phyloP scores from a whole-genome alignment of 64 coral and sea anemone species.

The Actinia equina region DNA sequence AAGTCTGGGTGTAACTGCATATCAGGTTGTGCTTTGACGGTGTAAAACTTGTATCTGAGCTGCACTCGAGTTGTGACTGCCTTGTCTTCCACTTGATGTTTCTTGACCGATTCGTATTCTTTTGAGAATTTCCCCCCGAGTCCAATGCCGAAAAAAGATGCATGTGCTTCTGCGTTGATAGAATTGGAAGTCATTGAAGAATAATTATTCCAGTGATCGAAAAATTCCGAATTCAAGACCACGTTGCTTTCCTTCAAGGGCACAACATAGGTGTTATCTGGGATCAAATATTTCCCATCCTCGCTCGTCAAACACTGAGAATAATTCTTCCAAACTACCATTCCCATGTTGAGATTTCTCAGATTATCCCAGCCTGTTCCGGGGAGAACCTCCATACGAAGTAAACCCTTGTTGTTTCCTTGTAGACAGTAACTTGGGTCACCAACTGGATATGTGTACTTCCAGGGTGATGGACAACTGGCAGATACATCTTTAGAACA shows the following conservation, averaged over 20 bases:
- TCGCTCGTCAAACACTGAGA: slow-evolving; percentile 68
- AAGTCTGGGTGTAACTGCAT: slow-evolving; percentile 71
- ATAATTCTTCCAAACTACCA: slow-evolving; percentile 72
- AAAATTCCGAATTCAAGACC: slow-evolving; percentile 51
- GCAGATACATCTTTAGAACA: slow-evolving; percentile 20
- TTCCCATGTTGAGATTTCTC: slow-evolving; percentile 75
- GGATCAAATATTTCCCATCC: slow-evolving; percentile 83
- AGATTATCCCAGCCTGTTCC: slow-evolving; percentile 90
- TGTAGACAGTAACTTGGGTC: slow-evolving; percentile 67
- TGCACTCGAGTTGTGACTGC: slow-evolving; percentile 81
- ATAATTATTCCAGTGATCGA: slow-evolving; percentile 85
- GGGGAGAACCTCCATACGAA: slow-evolving; percentile 81
- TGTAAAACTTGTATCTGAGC: slow-evolving; percentile 75
- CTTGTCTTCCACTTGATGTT: slow-evolving; percentile 87
- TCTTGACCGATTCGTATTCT: slow-evolving; percentile 73
- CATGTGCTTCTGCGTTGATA: slow-evolving; percentile 53
- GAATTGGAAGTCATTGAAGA: slow-evolving; percentile 70
- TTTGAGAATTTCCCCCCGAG: slow-evolving; percentile 65
- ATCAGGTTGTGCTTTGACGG: slow-evolving; percentile 50
- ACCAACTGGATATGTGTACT: slow-evolving; percentile 35
- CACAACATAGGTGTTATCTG: slow-evolving; percentile 53
- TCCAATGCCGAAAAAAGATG: neutral
- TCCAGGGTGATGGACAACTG: neutral
- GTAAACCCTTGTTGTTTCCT: slow-evolving; percentile 8
- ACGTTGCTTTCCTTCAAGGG: slow-evolving; percentile 69